Evolutionary conservation across 2,797 vertebrate genomes (phyloP).

Genomic region (Chaunax sp.): DNA sequence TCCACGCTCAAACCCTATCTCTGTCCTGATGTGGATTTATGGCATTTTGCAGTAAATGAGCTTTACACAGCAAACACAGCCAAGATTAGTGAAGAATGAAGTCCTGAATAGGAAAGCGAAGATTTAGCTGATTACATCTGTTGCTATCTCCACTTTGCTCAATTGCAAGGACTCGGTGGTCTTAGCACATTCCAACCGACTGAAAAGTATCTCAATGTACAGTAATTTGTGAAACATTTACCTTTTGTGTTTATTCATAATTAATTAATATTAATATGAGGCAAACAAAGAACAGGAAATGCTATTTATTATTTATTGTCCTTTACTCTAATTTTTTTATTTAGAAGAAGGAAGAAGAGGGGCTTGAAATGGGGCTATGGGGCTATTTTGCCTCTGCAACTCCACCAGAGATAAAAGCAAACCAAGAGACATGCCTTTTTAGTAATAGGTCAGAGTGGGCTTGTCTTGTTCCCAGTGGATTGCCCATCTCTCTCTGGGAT

Average conservation of each 20-base stretch:
- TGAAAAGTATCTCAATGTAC: too few relatives aligned
- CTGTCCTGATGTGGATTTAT: conserved; percentile 4
- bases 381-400: conserved; percentile 26
- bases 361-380: too few relatives aligned
- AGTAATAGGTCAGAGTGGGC: conserved; percentile 69
- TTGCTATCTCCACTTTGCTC: conserved; percentile 33
- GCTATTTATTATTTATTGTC: conserved; percentile 36
- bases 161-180: conserved; percentile 7
- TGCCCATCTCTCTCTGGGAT: conserved; percentile 51
- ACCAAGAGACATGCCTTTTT: conserved; percentile 57
- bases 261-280: conserved; percentile 39
- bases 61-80: neutral
- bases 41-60: conserved; percentile 5
- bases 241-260: conserved; percentile 29
- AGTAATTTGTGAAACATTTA: neutral
- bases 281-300: conserved; percentile 45
- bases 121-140: conserved; percentile 30
- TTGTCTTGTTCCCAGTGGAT: conserved; percentile 65
- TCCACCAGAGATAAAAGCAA: conserved; percentile 33
- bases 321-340: conserved; percentile 17
- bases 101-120: conserved; percentile 9
- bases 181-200: too few relatives aligned
- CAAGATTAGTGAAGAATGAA: conserved; percentile 18
- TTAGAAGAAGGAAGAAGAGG: neutral
- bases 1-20: conserved; percentile 9